Conservation (phyloP, 2,888 invertebrate genomes). For the Cephus spinipes region DNA sequence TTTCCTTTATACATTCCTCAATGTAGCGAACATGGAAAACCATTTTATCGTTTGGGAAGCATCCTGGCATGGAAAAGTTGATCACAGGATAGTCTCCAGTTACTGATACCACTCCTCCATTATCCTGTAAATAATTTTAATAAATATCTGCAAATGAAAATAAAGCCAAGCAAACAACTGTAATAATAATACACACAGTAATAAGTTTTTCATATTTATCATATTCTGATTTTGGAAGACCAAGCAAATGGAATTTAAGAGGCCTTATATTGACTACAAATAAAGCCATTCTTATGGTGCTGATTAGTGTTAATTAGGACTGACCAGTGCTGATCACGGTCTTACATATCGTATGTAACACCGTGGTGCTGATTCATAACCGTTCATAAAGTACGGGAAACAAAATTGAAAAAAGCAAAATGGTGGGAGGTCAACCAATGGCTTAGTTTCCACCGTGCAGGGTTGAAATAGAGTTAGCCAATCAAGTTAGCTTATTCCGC, state of each 20-base stretch:
- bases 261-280: not conserved
- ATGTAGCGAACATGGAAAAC: not conserved
- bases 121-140: not conserved
- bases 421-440: too few species aligned
- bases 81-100: not conserved
- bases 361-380: too few species aligned
- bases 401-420: too few species aligned
- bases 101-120: not conserved
- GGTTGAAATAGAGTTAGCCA: too few species aligned
- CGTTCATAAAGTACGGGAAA: too few species aligned
- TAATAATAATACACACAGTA: not conserved
- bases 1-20: not conserved
- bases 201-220: not conserved
- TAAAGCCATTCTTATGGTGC: not conserved
- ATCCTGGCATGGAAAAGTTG: not conserved
- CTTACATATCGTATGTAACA: too few species aligned
- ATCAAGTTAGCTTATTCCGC: too few species aligned
- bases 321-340: too few species aligned
- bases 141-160: not conserved
- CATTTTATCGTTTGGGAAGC: not conserved
- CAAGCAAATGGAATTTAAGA: not conserved
- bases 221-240: not conserved
- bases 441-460: too few species aligned
- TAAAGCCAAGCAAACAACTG: not conserved
- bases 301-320: too few species aligned